phyloP scores from a whole-genome alignment of 2,797 vertebrate genomes.

The Hipposideros larvatus region DNA sequence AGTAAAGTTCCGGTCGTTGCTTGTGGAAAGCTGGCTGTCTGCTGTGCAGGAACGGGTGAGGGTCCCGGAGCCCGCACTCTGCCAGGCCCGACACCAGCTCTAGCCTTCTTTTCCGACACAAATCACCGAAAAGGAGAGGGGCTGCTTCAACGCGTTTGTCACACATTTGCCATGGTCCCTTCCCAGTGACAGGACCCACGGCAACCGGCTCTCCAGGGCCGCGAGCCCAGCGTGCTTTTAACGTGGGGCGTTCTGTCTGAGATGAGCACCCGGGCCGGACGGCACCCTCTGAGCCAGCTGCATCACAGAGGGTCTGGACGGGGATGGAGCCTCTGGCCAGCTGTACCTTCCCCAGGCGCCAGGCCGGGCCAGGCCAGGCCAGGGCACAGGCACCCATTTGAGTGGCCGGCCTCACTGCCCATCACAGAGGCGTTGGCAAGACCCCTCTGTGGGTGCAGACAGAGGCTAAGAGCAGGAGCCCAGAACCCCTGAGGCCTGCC shows the following conservation, averaged over 20 bases:
- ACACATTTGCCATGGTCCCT: constrained; percentile 80
- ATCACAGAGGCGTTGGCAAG: background rate
- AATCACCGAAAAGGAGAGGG: constrained; percentile 62
- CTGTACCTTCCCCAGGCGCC: constrained; percentile 71
- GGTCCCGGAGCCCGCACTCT: background rate
- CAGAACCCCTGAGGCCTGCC: background rate
- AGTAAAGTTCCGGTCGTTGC: too few species aligned
- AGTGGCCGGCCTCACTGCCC: background rate
- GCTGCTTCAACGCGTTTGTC: constrained; percentile 74
- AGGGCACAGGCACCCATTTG: background rate
- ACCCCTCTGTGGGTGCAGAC: background rate
- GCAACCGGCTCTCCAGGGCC: constrained; percentile 66
- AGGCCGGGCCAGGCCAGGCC: constrained; percentile 22
- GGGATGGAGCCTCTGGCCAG: constrained; percentile 68
- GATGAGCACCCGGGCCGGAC: constrained; percentile 71
- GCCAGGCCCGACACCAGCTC: background rate
- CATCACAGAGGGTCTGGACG: background rate
- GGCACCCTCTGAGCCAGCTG: constrained; percentile 65
- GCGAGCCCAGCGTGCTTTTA: constrained; percentile 66
- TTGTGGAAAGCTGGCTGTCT: too few species aligned
- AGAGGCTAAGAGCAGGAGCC: background rate
- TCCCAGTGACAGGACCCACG: constrained; percentile 68
- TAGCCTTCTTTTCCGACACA: constrained; percentile 57
- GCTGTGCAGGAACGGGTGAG: too few species aligned
- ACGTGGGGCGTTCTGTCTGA: constrained; percentile 60